phyloP scores from a whole-genome alignment of 2,888 invertebrate species.

The Nasonovia ribisnigri region DNA sequence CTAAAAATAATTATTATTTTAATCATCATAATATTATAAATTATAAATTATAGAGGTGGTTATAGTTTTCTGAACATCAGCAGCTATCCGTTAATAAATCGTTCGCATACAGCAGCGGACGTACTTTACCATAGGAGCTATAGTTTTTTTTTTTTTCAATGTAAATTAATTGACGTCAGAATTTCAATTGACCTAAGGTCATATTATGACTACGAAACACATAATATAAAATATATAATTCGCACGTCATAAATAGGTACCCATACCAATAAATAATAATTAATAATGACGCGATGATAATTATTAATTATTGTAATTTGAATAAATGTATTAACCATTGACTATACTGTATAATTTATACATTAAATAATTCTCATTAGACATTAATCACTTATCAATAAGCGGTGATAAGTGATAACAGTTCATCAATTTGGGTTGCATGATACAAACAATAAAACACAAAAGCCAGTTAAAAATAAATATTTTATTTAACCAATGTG shows the following conservation, averaged over 20 bases:
- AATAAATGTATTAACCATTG: background rate
- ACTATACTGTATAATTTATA: too few species aligned
- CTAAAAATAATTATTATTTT: background rate
- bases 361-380: background rate
- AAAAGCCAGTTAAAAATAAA: constrained; percentile 57
- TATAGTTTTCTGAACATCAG: background rate
- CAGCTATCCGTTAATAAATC: background rate
- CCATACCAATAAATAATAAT: background rate
- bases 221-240: background rate
- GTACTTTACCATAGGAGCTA: background rate
- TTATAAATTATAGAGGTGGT: background rate
- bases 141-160: background rate
- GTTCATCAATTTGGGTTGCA: background rate
- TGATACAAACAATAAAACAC: constrained; percentile 20
- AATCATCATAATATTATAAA: background rate
- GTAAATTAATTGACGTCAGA: background rate
- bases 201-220: background rate
- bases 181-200: background rate
- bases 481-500: constrained; percentile 61
- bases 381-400: background rate
- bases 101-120: background rate
- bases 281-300: background rate
- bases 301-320: background rate
- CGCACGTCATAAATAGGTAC: background rate
- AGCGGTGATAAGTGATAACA: background rate